Evolutionary conservation across 2,113 vertebrate genomes (phyloP).

Genomic region (Trachemys scripta): DNA sequence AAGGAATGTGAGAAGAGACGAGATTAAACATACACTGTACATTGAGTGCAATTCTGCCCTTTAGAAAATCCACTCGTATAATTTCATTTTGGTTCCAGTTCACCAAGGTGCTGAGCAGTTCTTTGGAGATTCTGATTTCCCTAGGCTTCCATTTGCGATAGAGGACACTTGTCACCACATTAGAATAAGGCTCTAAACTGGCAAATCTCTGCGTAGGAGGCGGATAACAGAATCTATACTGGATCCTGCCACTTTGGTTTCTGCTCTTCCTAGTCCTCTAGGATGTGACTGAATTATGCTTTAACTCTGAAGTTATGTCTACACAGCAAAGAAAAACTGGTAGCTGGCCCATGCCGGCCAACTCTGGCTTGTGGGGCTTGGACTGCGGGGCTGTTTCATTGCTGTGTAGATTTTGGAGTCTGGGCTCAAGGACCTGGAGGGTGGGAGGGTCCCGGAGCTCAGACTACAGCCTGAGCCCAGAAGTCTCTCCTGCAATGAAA

Average conservation of each 20-base stretch:
- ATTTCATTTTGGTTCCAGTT: neutral
- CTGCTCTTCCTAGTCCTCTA: neutral
- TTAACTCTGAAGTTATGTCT: neutral
- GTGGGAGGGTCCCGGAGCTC: neutral
- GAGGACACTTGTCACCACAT: neutral
- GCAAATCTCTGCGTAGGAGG: neutral
- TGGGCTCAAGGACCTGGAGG: neutral
- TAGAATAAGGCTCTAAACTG: neutral
- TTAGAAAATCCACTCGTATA: neutral
- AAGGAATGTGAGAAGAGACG: neutral
- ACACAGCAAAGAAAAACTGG: neutral
- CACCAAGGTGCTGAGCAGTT: neutral
- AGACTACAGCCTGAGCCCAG: neutral
- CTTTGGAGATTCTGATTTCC: neutral
- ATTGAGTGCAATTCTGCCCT: neutral
- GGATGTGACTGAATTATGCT: neutral
- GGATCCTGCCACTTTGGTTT: neutral
- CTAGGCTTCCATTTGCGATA: neutral
- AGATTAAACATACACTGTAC: neutral
- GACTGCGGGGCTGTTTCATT: neutral
- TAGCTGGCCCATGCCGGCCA: neutral
- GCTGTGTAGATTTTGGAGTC: neutral
- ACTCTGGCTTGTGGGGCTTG: neutral
- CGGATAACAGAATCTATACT: fast-evolving
- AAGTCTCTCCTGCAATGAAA: neutral